Evolutionary conservation across 2,113 vertebrate genomes (phyloP), one percentile per base, ranked within the genome.

Genomic region (Cisticola juncidis): DNA sequence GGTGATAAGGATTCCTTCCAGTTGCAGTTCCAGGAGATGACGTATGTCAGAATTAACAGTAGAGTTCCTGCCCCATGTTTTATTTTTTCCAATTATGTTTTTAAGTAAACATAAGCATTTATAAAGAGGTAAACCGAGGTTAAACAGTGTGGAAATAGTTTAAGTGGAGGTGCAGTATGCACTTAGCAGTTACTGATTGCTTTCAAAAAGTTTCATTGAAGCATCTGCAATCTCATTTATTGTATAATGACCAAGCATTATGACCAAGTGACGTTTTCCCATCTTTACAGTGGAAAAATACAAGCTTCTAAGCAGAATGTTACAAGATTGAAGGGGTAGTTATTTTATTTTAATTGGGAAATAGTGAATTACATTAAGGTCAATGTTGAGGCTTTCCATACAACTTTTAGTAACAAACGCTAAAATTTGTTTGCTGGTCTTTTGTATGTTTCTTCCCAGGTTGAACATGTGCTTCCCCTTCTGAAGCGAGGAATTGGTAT

Each of bases 401-500:
- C 5, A 24, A 25, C 9, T 70, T 65, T 54, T 19, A 36, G 15
- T 40, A 68, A 33, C 3, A 10, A 58, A 14, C 53, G 61, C 2
- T 64, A 71, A 48, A 33, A 58, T 90, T 40, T 71, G 9, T 87
- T 86, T 74, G n/a, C 69, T 51, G 21, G 4, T 62, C 6, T 50
- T 62, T 87, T 36, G 3, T 62, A 3, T 88, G 4, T 74, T 54
- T 95, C 50, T 94, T 96, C 9, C 9, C 51, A 98, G 98, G 98
- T 98, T 79, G 98, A 99, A 73, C 98, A 99, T 28, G 98, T 99
- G 28, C 97, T 99, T 91, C 99, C 99, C 16, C 98, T 99, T 94
- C 95, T 99, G 95, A 99, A 99, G 92, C 98, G 99, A 84, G 99
- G 99, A 12, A 99, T 99, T 85, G 99, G 99, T 50, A 99, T 99